Conservation (phyloP, 2,888 invertebrate species). For the Zaprionus obscuricornis region DNA sequence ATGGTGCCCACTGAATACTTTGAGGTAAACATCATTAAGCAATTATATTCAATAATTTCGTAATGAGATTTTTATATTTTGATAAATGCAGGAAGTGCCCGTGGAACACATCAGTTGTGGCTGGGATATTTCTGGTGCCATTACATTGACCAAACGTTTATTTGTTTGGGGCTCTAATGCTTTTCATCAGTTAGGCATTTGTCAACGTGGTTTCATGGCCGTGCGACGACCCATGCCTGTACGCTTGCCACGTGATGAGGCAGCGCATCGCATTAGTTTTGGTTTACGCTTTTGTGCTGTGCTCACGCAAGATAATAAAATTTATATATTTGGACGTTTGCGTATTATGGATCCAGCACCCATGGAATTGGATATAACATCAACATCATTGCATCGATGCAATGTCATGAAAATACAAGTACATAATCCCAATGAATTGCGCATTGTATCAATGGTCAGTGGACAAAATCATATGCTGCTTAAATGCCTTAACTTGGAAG, state of each 20-base stretch:
- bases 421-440: slow-evolving; percentile 80
- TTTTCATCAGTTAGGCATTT: slow-evolving; percentile 90
- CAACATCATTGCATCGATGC: slow-evolving; percentile 76
- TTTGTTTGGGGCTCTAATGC: slow-evolving; percentile 93
- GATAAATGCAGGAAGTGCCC: slow-evolving; percentile 86
- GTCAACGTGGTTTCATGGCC: slow-evolving; percentile 81
- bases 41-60: not conserved
- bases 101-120: slow-evolving; percentile 89
- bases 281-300: slow-evolving; percentile 81
- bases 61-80: too few relatives aligned
- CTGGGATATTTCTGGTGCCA: slow-evolving; percentile 92
- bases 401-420: slow-evolving; percentile 74
- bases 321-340: slow-evolving; percentile 81
- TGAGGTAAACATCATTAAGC: slow-evolving; percentile 47
- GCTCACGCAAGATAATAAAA: slow-evolving; percentile 77
- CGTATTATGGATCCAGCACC: slow-evolving; percentile 76
- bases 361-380: slow-evolving; percentile 73
- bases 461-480: slow-evolving; percentile 90
- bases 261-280: slow-evolving; percentile 73
- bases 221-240: slow-evolving; percentile 80
- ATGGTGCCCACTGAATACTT: slow-evolving; percentile 85
- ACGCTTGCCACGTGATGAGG: slow-evolving; percentile 78
- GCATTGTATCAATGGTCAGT: slow-evolving; percentile 87
- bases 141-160: slow-evolving; percentile 87
- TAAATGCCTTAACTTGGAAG: slow-evolving; percentile 57